A percentile compares a stretch with the other conserved stretches of the same genome.
phyloP scores from a whole-genome alignment of 2,888 invertebrate genomes.

The Ctena decussata region DNA sequence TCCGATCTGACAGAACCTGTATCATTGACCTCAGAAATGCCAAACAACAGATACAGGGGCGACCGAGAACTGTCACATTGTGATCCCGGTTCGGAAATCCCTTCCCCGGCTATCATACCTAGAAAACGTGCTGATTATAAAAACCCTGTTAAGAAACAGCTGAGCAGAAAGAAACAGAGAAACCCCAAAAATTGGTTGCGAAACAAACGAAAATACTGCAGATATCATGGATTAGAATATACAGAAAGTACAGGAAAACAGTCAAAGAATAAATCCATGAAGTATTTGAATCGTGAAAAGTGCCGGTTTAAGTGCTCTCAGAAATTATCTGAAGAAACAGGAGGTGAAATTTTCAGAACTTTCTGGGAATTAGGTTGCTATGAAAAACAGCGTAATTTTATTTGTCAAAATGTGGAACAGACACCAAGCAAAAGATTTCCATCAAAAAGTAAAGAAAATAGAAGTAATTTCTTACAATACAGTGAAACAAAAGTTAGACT shows the following conservation, averaged over 20 bases:
- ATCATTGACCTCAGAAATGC: neutral
- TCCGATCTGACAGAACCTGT: neutral
- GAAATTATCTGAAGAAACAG: conserved; percentile 47
- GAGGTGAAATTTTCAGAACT: conserved; percentile 29
- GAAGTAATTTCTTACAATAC: neutral
- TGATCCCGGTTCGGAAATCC: neutral
- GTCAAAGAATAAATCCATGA: neutral
- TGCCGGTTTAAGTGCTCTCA: conserved; percentile 41
- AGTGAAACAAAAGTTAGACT: conserved; percentile 44
- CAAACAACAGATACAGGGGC: neutral
- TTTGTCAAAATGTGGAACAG: conserved; percentile 46
- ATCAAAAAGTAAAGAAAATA: too few relatives aligned
- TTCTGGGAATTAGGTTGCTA: conserved; percentile 47
- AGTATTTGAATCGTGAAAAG: conserved; percentile 24
- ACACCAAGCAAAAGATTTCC: too few relatives aligned
- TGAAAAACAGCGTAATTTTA: conserved; percentile 48
- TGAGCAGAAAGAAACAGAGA: conserved; percentile 33
- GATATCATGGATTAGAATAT: conserved; percentile 28
- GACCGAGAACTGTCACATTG: neutral
- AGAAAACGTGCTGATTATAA: conserved; percentile 28
- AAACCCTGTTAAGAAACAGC: conserved; percentile 27
- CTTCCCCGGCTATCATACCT: neutral
- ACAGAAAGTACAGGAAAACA: neutral
- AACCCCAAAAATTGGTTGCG: conserved; percentile 30
- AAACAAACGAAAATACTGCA: conserved; percentile 23